phyloP scores from a whole-genome alignment of 2,113 vertebrate genomes.

The Daboia siamensis region DNA sequence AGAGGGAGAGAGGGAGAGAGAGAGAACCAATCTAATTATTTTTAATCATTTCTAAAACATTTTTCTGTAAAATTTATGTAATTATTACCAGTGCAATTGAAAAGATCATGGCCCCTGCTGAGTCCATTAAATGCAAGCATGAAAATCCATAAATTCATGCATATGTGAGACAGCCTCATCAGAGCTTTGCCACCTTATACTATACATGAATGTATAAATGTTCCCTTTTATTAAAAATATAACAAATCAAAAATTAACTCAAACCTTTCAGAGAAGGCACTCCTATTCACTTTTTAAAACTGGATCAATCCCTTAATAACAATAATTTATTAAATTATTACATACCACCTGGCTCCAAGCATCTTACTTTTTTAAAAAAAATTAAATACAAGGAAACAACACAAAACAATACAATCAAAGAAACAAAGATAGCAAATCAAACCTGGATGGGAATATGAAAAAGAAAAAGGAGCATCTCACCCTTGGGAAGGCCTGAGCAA shows the following conservation, averaged over 20 bases:
- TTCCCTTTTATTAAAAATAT: neutral
- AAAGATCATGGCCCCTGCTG: slow-evolving; percentile 4
- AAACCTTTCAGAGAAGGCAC: neutral
- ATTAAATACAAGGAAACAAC: neutral
- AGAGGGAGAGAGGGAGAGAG: neutral
- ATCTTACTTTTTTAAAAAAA: neutral
- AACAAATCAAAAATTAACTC: neutral
- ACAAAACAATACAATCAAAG: neutral
- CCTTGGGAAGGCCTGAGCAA: neutral
- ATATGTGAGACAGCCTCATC: neutral
- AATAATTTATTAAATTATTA: neutral
- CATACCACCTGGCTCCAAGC: neutral
- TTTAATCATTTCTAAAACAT: slow-evolving; percentile 43
- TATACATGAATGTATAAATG: neutral
- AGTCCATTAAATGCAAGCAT: neutral
- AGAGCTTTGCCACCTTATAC: no score
- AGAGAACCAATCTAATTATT: slow-evolving; percentile 26
- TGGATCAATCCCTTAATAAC: neutral
- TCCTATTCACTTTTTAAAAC: neutral
- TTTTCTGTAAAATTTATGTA: slow-evolving; percentile 29
- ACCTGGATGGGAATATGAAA: neutral
- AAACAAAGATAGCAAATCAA: neutral
- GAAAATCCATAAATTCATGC: neutral
- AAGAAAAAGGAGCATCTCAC: neutral
- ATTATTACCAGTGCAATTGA: slow-evolving; percentile 33